These are phyloP conservation scores for Myiotriccus ornatus DNA, from an alignment of 2,797 vertebrate genomes.

Conservation along the genomic window DNA sequence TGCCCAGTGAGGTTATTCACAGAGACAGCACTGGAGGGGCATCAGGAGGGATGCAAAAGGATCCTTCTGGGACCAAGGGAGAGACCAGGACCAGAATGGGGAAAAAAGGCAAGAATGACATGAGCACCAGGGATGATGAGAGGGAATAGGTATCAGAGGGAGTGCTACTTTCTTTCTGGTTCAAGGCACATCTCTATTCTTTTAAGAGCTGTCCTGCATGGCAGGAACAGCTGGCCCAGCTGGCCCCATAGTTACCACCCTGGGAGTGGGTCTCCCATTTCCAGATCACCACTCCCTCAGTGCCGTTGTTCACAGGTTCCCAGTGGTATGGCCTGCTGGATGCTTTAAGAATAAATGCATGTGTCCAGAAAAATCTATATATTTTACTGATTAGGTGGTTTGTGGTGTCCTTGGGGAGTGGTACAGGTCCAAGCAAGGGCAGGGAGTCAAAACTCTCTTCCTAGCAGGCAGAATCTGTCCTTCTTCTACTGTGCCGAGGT, in stretches of 20 bases:
- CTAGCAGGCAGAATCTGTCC: neutral
- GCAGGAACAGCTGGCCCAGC: neutral
- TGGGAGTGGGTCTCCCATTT: neutral
- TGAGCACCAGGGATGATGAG: neutral
- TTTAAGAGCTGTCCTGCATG: neutral
- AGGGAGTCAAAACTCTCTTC: neutral
- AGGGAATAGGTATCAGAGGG: neutral
- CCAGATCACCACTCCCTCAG: neutral
- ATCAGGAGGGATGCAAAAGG: neutral
- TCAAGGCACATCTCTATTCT: neutral
- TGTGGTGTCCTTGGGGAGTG: neutral
- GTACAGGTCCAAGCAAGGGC: neutral
- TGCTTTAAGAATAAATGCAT: neutral
- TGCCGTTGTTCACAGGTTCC: neutral
- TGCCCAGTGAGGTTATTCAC: neutral
- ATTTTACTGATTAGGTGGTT: neutral
- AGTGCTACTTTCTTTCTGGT: neutral
- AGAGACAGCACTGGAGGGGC: neutral
- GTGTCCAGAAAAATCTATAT: neutral
- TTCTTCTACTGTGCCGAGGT: neutral
- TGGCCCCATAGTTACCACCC: rapidly evolving
- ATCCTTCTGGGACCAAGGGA: neutral
- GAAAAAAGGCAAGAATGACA: neutral
- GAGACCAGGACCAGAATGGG: neutral
- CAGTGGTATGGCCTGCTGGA: neutral